A percentile compares a stretch with the other conserved stretches of the same genome.
Evolutionary conservation across 2,888 invertebrate genomes (phyloP).

Genomic region (Exocentrus adspersus): DNA sequence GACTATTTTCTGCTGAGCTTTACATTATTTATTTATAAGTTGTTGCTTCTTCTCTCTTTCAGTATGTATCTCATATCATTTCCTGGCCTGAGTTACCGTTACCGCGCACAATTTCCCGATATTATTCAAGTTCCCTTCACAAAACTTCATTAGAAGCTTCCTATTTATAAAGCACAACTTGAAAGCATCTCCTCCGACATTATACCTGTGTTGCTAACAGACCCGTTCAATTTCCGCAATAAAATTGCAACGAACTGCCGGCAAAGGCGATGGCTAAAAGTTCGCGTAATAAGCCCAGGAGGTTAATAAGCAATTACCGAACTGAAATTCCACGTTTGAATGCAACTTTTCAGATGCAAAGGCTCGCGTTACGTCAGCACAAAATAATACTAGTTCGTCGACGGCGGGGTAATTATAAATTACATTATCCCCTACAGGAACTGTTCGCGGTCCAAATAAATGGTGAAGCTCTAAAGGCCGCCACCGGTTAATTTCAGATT

Average conservation of each 20-base stretch:
- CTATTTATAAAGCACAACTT: neutral
- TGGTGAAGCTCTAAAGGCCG: neutral
- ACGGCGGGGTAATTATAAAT: slow-evolving; percentile 13
- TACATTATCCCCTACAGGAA: slow-evolving; percentile 11
- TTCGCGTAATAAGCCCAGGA: slow-evolving; percentile 26
- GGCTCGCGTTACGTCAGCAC: neutral
- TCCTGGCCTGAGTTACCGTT: too few relatives aligned
- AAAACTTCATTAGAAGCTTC: neutral
- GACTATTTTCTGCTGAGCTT: too few relatives aligned
- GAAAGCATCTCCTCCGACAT: neutral
- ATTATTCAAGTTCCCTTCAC: neutral
- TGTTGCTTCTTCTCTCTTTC: too few relatives aligned
- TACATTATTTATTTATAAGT: too few relatives aligned
- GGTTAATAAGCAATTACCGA: slow-evolving; percentile 33
- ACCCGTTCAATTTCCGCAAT: neutral
- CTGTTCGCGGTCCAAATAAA: too few relatives aligned
- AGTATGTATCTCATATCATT: too few relatives aligned
- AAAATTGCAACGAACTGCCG: neutral
- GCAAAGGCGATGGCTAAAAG: slow-evolving; percentile 21
- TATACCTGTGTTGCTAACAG: neutral
- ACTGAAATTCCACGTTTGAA: slow-evolving; percentile 19
- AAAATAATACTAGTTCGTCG: slow-evolving; percentile 3
- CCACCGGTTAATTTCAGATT: neutral
- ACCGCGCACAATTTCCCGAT: too few relatives aligned
- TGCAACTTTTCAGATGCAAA: slow-evolving; percentile 7